A percentile compares a stretch with the other conserved stretches of the same genome.
phyloP scores from a whole-genome alignment of 2,888 invertebrate species.

The Dysmachus trigonus region DNA sequence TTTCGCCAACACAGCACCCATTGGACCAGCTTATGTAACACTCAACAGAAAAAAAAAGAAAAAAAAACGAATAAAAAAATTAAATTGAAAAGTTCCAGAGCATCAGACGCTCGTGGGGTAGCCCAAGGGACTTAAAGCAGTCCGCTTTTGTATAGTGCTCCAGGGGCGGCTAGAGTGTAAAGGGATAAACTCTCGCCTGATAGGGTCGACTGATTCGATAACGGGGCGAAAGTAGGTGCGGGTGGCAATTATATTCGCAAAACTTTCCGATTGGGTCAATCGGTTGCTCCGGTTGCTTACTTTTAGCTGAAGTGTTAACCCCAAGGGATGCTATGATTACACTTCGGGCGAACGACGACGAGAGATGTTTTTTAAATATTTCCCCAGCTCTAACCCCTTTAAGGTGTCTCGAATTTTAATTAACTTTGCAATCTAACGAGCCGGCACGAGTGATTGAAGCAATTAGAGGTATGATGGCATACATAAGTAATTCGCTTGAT shows the following conservation, averaged over 20 bases:
- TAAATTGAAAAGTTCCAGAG: conserved; percentile 16
- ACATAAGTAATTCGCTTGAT: background rate
- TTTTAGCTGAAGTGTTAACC: background rate
- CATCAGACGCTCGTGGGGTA: background rate
- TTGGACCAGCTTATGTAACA: background rate
- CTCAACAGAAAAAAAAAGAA: background rate
- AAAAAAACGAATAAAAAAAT: background rate
- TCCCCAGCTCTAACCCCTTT: background rate
- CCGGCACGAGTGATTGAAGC: background rate
- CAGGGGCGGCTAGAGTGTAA: background rate
- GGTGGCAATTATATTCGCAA: conserved; percentile 13
- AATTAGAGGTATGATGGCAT: background rate
- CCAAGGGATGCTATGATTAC: background rate
- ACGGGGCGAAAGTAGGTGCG: background rate
- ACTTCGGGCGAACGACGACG: background rate
- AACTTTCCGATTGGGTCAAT: conserved; percentile 17
- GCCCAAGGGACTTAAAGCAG: background rate
- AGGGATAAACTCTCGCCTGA: background rate
- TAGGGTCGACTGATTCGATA: background rate
- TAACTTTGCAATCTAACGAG: background rate
- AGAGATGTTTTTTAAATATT: background rate
- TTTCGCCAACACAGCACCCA: background rate
- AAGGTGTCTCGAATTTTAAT: background rate
- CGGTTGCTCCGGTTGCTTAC: background rate
- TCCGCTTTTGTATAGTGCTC: background rate